Conservation (phyloP, 2,888 invertebrate genomes). For the Melolontha melolontha region DNA sequence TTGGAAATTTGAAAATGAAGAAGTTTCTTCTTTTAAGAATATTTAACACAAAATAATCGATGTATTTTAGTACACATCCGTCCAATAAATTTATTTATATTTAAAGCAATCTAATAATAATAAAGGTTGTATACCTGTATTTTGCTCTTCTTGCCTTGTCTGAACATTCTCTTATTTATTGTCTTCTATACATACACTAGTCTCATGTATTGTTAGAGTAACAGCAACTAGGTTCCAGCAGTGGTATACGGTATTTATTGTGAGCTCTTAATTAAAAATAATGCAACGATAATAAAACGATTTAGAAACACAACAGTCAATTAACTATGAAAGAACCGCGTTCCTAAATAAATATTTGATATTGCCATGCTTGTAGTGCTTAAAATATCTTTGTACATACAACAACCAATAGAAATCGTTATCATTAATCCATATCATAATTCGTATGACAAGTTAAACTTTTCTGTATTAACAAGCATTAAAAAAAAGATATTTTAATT, state of each 20-base stretch:
- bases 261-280: constrained; percentile 12
- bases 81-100: no score
- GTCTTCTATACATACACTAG: background rate
- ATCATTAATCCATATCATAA: no score
- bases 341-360: constrained; percentile 11
- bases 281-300: constrained; percentile 11
- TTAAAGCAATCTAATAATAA: no score
- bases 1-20: no score
- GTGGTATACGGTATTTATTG: background rate
- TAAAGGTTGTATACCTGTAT: constrained; percentile 7
- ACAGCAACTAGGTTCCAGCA: background rate
- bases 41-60: no score
- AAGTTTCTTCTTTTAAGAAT: no score
- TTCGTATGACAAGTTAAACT: no score
- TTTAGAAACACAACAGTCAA: constrained; percentile 17
- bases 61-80: no score
- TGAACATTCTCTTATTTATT: constrained; percentile 30
- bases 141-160: constrained; percentile 26
- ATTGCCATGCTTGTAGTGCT: background rate
- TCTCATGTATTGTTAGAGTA: background rate
- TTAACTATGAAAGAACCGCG: constrained; percentile 18
- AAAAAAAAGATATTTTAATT: no score
- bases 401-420: no score
- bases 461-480: no score
- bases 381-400: no score